Evolutionary conservation across 37 sponge, comb jelly and placozoan species (phyloP).

Genomic region (Lycopodina hypogea): DNA sequence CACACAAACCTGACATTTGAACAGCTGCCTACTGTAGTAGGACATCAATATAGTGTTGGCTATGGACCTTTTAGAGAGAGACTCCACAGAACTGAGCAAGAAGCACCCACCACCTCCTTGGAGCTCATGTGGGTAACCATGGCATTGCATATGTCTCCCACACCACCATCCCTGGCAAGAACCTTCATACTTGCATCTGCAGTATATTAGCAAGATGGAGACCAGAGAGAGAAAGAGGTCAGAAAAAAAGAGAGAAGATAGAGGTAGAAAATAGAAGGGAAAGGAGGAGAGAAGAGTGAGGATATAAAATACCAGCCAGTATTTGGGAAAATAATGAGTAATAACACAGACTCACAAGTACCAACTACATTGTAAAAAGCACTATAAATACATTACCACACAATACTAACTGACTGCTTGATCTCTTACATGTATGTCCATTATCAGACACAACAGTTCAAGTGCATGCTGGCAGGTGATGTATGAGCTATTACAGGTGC

Average conservation of each 20-base stretch:
- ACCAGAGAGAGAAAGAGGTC: slow-evolving; percentile 1
- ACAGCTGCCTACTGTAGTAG: too few relatives aligned
- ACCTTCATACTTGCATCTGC: slow-evolving; percentile 16
- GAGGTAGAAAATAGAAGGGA: not conserved
- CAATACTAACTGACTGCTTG: too few relatives aligned
- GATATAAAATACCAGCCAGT: not conserved
- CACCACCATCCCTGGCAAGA: slow-evolving; percentile 55
- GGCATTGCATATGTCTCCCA: slow-evolving; percentile 51
- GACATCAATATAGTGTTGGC: too few relatives aligned
- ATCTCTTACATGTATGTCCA: too few relatives aligned
- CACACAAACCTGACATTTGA: too few relatives aligned
- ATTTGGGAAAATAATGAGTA: too few relatives aligned
- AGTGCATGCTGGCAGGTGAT: too few relatives aligned
- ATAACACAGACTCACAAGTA: too few relatives aligned
- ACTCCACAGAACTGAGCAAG: slow-evolving; percentile 75
- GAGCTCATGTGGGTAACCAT: slow-evolving; percentile 35
- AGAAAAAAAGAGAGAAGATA: not conserved
- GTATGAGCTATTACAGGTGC: too few relatives aligned
- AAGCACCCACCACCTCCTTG: slow-evolving; percentile 52
- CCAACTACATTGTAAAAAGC: too few relatives aligned
- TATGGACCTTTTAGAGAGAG: slow-evolving; percentile 67
- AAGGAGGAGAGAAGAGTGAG: slow-evolving; percentile 4
- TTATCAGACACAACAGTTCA: too few relatives aligned
- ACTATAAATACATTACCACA: too few relatives aligned
- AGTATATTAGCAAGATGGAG: slow-evolving; percentile 10